Evolutionary conservation across 2,888 invertebrate genomes (phyloP), one percentile per base, ranked within the genome.

Genomic region (Dendrolimus pini): DNA sequence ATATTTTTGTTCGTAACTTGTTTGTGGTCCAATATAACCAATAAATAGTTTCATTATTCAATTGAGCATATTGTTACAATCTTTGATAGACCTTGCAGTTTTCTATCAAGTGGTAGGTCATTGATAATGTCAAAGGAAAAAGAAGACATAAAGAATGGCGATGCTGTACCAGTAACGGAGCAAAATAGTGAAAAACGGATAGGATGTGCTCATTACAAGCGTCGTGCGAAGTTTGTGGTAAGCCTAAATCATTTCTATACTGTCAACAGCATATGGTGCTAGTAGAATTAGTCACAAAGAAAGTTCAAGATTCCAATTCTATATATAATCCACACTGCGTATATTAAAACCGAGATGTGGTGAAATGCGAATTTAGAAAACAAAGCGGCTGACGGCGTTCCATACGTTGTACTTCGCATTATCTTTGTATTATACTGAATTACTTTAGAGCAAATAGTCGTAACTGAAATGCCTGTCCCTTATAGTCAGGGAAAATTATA

Each of bases 191-290:
- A 88, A 72, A 91, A 93, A 81, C 88, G 91, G 41, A 85, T 93
- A 65, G 96, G 96, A 60, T 96, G 96, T 85, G 93, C 94, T 68
- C 96, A 96, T 88, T 96, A 96, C 78, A 95, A 95, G 80, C 92
- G 96, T 72, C 94, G 95, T 80, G 96, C 96, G 56, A 96, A 96
- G 89, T 95, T 96, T 86, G 95, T 96, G 91, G 96, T 96, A 91
- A 93, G 95, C 91, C 61, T 9, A 54, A 59, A 52, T 57, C 53
- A 54, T 30, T 56, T 41, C 13, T 52, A 41, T 12, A 52, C 42
- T 30, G 58, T 42, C 57, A 53, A 54, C 55, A 56, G 12, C 56
- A 60, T 58, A 47, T 47, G 9, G 12, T 9, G 47, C 9, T 47
- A 41, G 58, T 41, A 62, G 59, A 47, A 41, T 58, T 41, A 62